Conservation (phyloP, 2,888 invertebrate genomes). For the Sarcophaga rosellei region DNA sequence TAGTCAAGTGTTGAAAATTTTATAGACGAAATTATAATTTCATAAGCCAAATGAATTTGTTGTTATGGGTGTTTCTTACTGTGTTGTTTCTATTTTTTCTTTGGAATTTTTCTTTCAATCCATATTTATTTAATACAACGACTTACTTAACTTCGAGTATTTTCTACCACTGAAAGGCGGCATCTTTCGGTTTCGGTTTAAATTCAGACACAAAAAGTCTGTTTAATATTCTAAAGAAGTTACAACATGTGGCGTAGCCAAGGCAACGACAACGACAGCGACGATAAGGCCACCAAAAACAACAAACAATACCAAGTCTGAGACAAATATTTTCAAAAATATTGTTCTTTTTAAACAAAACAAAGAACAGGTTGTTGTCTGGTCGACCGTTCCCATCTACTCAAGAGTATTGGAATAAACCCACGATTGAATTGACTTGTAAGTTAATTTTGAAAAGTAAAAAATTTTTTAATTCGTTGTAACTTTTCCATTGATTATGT, state of each 20-base stretch:
- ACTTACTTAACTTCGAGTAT: background rate
- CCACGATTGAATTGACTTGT: no score
- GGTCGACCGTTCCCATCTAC: no score
- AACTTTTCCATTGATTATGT: no score
- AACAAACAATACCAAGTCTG: background rate
- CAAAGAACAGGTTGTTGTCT: no score
- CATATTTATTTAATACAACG: background rate
- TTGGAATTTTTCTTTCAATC: background rate
- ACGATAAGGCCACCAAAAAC: background rate
- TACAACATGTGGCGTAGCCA: background rate
- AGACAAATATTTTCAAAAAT: background rate
- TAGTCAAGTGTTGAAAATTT: constrained; percentile 15
- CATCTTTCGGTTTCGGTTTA: background rate
- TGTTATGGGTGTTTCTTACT: background rate
- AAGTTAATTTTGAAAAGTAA: no score
- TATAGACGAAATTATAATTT: constrained; percentile 3
- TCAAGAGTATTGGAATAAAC: no score
- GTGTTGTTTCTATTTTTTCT: background rate
- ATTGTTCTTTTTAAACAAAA: background rate
- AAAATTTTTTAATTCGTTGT: no score
- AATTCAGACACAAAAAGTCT: background rate
- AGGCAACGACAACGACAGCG: background rate
- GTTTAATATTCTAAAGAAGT: background rate
- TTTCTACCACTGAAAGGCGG: background rate
- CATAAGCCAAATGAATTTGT: background rate